phyloP scores from a whole-genome alignment of 2,113 vertebrate species.

The Glareola pratincola region DNA sequence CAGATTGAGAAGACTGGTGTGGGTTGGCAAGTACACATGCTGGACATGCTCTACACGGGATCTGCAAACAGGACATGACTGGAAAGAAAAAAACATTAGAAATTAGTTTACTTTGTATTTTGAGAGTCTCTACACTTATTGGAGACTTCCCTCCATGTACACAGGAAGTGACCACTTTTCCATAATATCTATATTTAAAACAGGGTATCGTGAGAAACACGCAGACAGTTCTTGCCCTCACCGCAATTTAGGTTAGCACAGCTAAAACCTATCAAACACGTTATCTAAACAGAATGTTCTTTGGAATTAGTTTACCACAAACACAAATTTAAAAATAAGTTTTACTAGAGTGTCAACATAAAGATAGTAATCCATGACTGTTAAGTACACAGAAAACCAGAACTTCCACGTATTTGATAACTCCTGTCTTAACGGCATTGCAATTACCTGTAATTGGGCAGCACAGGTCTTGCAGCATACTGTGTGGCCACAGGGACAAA shows the following conservation, averaged over 20 bases:
- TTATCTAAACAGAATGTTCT: not conserved
- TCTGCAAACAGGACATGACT: constrained; percentile 93
- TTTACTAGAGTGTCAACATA: not conserved
- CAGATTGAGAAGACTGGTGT: constrained; percentile 93
- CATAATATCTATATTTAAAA: not conserved
- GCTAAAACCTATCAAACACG: not conserved
- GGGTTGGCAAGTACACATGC: constrained; percentile 94
- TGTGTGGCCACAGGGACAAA: constrained; percentile 97
- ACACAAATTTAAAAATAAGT: not conserved
- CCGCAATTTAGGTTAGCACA: rapidly evolving
- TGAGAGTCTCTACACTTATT: not conserved
- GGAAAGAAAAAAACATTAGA: constrained; percentile 27
- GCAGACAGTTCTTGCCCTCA: not conserved
- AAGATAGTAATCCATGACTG: not conserved
- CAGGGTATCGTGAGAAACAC: not conserved
- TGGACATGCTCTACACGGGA: constrained; percentile 91
- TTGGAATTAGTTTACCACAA: not conserved
- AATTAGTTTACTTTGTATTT: not conserved
- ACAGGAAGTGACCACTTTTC: not conserved
- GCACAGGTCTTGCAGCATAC: constrained; percentile 95
- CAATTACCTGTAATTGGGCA: constrained; percentile 87
- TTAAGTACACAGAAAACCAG: not conserved
- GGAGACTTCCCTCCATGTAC: not conserved
- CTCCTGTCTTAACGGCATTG: rapidly evolving
- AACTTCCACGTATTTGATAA: not conserved